Conservation (phyloP, 2,888 invertebrate species). For the Eilema griseolum region DNA sequence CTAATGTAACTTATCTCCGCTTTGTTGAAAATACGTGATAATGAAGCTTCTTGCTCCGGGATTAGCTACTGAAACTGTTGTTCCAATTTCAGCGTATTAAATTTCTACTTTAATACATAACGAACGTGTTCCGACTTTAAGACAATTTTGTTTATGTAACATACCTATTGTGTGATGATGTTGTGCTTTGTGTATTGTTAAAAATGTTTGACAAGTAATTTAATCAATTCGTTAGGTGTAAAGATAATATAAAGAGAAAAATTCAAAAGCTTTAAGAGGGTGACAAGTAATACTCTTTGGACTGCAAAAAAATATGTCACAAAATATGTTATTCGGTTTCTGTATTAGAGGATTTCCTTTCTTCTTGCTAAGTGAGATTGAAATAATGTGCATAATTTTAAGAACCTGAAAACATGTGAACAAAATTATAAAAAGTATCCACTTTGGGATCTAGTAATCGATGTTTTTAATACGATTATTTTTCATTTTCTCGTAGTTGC, state of each 20-base stretch:
- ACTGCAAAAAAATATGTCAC: neutral
- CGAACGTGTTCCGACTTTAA: slow-evolving; percentile 9
- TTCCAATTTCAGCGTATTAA: slow-evolving; percentile 27
- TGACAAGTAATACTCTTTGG: neutral
- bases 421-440: too few species aligned
- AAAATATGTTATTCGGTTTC: too few species aligned
- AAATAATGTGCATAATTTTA: neutral
- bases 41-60: slow-evolving; percentile 40
- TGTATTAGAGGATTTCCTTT: too few species aligned
- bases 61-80: slow-evolving; percentile 38
- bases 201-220: neutral
- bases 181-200: neutral
- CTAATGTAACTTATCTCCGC: slow-evolving; percentile 46
- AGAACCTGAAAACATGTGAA: neutral
- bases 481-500: too few species aligned
- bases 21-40: slow-evolving; percentile 42
- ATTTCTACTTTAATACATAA: slow-evolving; percentile 29
- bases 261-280: neutral
- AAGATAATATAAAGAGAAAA: neutral
- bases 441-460: too few species aligned
- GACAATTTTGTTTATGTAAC: neutral
- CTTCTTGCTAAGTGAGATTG: too few species aligned
- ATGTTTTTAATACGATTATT: too few species aligned
- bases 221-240: neutral
- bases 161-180: neutral